Base-by-base conservation (phyloP, 2,888 invertebrate species). In the Rotaria magnacalcarata region DNA sequence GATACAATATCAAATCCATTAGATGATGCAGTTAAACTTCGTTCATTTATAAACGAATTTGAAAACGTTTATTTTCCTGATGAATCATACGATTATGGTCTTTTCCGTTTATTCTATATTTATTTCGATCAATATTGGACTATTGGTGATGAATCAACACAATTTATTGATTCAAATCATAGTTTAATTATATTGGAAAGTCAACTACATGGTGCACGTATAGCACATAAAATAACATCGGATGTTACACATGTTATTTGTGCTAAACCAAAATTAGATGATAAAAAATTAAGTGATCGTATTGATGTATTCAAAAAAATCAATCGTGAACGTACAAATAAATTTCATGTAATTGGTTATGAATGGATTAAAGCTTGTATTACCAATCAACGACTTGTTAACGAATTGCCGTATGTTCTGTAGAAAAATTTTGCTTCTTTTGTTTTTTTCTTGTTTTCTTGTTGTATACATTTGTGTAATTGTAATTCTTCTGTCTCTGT, bases 101-200 rank as follows among this genome's bases (percentile, higher is more conserved):
- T 86, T 19, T 86, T 86, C 52, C 74, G 86, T 52, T 85, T 85
- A 56, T 75, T 54, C 47, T 47, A 19, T 34, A 89, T 89, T 27
- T 90, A 90, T 88, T 89, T 91, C 87, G 90, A 90, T 87, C 87
- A 88, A 84, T 87, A 87, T 85, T 87, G 87, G 50, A 67, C 85
- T 85, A 88, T 88, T 84, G 85, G 85, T 41, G 89, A 90, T 80
- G 88, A 34, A 84, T 21, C 54, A 47, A 58, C 54, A 41, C 16
- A 21, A 58, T 34, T 41, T 41, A 50, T 43, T 24, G 84, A 84
- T 52, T 50, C 47, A 2, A 50, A 50, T 21, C 43, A 56, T 54
- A 50, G 24, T 24, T 41, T 84, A 41, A 41, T 50, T 43, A 52
- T 43, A 19, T 84, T 84, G 52, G 41, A 84, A 58, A 41, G 34